Evolutionary conservation across 2,797 vertebrate genomes (phyloP), one percentile per base, ranked within the genome.

Genomic region (Coregonus ussuriensis): DNA sequence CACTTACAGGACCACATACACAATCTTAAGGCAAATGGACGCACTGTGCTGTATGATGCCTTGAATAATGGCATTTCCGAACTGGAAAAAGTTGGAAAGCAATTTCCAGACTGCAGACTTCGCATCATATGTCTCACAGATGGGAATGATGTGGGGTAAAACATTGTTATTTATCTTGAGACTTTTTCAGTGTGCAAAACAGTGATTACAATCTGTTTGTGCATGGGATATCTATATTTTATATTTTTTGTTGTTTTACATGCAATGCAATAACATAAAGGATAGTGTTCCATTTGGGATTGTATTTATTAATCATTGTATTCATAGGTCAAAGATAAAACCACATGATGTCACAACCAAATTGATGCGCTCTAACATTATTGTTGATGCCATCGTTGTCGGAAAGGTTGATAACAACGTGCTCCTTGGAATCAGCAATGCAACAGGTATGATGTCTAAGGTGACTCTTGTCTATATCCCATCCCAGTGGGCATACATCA

Each of bases 391-490:
- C 1, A 68, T 93, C 66, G 83, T 92, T 56, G 81, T 93, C 25
- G 91, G 91, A 78, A 15, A 81, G 0, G 85, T 84, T 33, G 13
- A 80, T 0, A 91, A 93, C 72, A 80, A 33, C 0, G 84, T 89
- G 54, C 78, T 93, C 31, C 89, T 90, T 73, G 92, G 90, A 56
- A 92, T 93, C 82, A 92, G 91, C 83, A 89, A 88, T 77, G 90
- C 85, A 67, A 91, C 91, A 83, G 91, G 91, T 91, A 75, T 37
- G 2, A 47, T 18, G 4, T 5, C 53, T 56, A 56, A 56, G 16
- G 53, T 18, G 53, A 0, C 18, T 16, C 4, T 18, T 51, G 47
- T 51, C 4, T 31, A 31, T 31, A 11, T 9, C 41, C 9, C 41
- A 47, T 47, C 41, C 41, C 7, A 47, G 41, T 47, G 41, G 2